These are phyloP conservation scores for Eclectus roratus DNA, from an alignment of 2,113 vertebrate genomes.

Conservation along the genomic window DNA sequence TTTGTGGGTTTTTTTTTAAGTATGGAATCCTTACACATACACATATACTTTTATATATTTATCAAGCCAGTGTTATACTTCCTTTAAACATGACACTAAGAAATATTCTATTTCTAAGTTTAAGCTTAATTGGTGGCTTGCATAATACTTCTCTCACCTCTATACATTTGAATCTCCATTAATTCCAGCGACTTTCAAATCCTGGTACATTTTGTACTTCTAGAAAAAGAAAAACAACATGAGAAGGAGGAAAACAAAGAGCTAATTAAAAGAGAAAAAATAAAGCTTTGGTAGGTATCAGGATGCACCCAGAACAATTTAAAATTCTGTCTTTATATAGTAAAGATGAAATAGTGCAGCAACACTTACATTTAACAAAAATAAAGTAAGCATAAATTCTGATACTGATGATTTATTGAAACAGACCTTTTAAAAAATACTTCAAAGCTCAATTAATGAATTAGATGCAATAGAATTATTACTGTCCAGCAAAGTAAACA, in stretches of 20 bases:
- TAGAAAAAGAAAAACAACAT: background rate
- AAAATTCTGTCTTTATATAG: background rate
- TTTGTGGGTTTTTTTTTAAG: background rate
- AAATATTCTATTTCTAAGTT: background rate
- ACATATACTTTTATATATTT: background rate
- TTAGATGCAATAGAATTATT: background rate
- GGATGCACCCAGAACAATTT: background rate
- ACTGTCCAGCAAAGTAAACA: background rate
- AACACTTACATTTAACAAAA: background rate
- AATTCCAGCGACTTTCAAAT: background rate
- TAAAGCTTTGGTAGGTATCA: background rate
- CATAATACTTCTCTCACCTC: background rate
- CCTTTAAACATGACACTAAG: background rate
- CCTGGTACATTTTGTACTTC: background rate
- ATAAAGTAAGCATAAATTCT: background rate
- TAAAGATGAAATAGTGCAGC: background rate
- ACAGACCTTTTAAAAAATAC: background rate
- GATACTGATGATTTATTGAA: background rate
- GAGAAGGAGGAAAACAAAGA: accelerated
- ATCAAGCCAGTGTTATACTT: background rate
- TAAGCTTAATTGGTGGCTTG: background rate
- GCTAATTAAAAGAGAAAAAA: background rate
- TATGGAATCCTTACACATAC: background rate
- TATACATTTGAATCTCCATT: background rate
- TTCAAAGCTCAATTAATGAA: background rate